Evolutionary conservation across 35 echinoderm and acorn worm species (phyloP).

Genomic region (Anneissia japonica): DNA sequence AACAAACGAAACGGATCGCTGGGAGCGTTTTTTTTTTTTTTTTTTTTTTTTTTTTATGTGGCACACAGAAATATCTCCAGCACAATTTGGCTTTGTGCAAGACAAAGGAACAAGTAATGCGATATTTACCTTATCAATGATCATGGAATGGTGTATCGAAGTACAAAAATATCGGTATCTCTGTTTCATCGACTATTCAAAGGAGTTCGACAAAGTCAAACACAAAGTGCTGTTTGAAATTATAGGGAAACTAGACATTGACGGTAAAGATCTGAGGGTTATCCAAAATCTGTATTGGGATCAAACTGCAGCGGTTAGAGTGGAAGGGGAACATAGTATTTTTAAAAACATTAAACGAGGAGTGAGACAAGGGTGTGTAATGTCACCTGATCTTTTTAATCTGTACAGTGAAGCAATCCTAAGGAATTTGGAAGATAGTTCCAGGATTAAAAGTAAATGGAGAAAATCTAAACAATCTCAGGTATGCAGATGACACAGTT

Average conservation of each 20-base stretch:
- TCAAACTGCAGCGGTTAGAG: neutral
- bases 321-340: neutral
- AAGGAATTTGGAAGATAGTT: neutral
- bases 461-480: neutral
- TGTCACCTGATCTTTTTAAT: conserved; percentile 4
- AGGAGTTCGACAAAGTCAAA: neutral
- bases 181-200: conserved; percentile 7
- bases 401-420: conserved; percentile 5
- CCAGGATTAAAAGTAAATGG: neutral
- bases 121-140: conserved; percentile 1
- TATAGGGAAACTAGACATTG: neutral
- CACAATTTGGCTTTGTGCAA: conserved; percentile 16
- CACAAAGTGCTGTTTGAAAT: neutral
- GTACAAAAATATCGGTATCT: conserved; percentile 8
- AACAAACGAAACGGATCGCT: too few species aligned
- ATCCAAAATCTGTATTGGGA: conserved; percentile 5
- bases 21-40: too few species aligned
- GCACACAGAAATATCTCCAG: too few species aligned
- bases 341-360: neutral
- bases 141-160: neutral
- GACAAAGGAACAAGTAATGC: conserved; percentile 7
- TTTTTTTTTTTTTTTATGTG: too few species aligned
- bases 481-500: conserved; percentile 13
- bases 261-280: neutral
- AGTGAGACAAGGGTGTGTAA: conserved; percentile 16